phyloP scores from a whole-genome alignment of 2,888 invertebrate genomes.

The Kryphioiulus occultus region DNA sequence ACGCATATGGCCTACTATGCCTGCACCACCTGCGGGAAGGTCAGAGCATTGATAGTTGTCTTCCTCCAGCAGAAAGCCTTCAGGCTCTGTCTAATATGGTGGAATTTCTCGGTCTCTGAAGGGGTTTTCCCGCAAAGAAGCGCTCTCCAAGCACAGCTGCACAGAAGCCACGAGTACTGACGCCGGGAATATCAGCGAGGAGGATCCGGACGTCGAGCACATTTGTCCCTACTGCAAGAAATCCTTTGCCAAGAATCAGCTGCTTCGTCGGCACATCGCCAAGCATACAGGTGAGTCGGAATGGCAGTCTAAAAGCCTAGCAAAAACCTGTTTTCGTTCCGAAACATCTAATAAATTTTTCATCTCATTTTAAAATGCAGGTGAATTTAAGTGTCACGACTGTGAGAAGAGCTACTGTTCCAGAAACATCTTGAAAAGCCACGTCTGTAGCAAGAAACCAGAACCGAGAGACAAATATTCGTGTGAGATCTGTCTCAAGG shows the following conservation, averaged over 20 bases:
- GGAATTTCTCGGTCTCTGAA: neutral
- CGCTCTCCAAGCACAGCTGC: slow-evolving; percentile 58
- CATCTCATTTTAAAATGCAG: neutral
- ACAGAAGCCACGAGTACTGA: slow-evolving; percentile 52
- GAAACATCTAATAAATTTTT: neutral
- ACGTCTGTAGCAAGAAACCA: slow-evolving; percentile 57
- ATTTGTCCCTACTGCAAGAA: slow-evolving; percentile 62
- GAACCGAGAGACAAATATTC: slow-evolving; percentile 46
- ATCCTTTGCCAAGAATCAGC: slow-evolving; percentile 64
- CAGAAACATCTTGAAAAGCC: slow-evolving; percentile 58
- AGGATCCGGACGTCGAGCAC: slow-evolving; percentile 57
- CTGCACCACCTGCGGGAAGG: slow-evolving; percentile 64
- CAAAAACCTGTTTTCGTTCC: no score
- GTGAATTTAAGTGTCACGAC: slow-evolving; percentile 59
- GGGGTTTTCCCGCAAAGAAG: slow-evolving; percentile 66
- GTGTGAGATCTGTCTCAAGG: slow-evolving; percentile 57
- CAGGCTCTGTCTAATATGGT: neutral
- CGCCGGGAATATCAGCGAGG: neutral
- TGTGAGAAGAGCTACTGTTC: slow-evolving; percentile 61
- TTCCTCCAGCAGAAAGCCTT: neutral
- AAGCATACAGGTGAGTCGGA: slow-evolving; percentile 61
- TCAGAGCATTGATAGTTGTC: slow-evolving; percentile 52
- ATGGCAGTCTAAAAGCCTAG: neutral
- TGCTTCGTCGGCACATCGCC: slow-evolving; percentile 65
- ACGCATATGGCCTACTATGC: slow-evolving; percentile 66